Percentiles rank a stretch among this genome's conserved stretches.
These are phyloP conservation scores for Riparia riparia DNA, from an alignment of 2,113 vertebrate genomes.

Conservation along the genomic window DNA sequence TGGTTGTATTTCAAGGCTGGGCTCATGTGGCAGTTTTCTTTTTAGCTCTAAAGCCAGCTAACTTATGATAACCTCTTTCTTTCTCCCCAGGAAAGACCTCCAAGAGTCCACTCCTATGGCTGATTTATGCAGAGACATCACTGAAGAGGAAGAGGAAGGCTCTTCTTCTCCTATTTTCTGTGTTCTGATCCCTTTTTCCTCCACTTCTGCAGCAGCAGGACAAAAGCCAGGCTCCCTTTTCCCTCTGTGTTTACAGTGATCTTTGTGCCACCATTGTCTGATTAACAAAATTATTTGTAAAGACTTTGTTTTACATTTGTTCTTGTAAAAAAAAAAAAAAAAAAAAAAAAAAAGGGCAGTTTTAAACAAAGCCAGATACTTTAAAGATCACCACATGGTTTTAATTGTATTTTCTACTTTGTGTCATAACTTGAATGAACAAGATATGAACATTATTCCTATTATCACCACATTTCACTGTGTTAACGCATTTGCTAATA, in stretches of 20 bases:
- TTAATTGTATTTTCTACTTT: constrained; percentile 70
- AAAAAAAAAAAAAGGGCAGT: constrained; percentile 72
- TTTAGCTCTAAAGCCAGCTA: constrained; percentile 18
- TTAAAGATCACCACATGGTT: constrained; percentile 77
- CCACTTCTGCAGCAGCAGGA: not conserved
- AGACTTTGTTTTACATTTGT: constrained; percentile 79
- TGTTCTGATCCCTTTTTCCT: not conserved
- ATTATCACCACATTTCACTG: constrained; percentile 64
- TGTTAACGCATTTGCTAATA: constrained; percentile 69
- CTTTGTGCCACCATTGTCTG: constrained; percentile 73
- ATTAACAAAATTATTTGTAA: constrained; percentile 79
- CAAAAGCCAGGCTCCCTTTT: not conserved
- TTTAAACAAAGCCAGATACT: constrained; percentile 80
- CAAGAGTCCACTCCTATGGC: not conserved
- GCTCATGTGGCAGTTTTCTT: not conserved
- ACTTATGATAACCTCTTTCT: constrained; percentile 1
- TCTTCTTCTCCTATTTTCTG: not conserved
- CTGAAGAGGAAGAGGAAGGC: not conserved
- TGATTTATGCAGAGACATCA: not conserved
- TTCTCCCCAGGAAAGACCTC: not conserved
- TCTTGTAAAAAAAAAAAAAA: constrained; percentile 77
- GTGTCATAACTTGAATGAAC: constrained; percentile 75
- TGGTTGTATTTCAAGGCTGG: constrained; percentile 36
- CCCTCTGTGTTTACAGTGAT: constrained; percentile 63
- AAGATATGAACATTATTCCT: constrained; percentile 72